Evolutionary conservation across 2,113 vertebrate genomes (phyloP).

Genomic region (Phalacrocorax carbo): DNA sequence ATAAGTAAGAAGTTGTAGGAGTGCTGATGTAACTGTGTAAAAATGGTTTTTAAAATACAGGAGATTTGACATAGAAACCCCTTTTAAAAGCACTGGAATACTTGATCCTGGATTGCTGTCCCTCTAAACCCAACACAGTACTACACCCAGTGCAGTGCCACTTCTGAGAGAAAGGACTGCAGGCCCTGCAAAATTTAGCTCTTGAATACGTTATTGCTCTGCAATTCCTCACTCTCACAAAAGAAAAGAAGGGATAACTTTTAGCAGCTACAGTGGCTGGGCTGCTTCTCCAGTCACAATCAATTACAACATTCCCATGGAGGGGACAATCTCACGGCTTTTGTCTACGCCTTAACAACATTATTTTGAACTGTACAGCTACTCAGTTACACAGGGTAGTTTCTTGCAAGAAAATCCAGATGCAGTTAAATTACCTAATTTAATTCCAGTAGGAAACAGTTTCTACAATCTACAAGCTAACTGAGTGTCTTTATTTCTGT

Average conservation of each 20-base stretch:
- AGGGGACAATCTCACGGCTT: background rate
- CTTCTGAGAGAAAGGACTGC: background rate
- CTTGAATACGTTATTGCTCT: background rate
- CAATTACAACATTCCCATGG: background rate
- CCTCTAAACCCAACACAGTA: background rate
- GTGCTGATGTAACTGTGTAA: conserved; percentile 61
- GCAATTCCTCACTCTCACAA: background rate
- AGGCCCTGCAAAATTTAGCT: background rate
- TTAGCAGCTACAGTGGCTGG: background rate
- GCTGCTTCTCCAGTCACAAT: background rate
- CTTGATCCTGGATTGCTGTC: background rate
- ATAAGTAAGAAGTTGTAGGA: conserved; percentile 61
- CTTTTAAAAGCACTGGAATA: conserved; percentile 14
- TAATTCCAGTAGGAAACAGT: background rate
- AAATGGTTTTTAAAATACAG: conserved; percentile 39
- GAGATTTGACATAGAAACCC: conserved; percentile 33
- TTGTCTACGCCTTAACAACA: background rate
- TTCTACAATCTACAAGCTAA: background rate
- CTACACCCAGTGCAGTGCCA: background rate
- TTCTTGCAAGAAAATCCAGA: background rate
- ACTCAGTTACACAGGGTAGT: background rate
- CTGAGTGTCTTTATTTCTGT: background rate
- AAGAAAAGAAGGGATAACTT: background rate
- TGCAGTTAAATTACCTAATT: background rate
- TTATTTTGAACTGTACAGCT: background rate